Conservation (phyloP, 2,797 vertebrate species). For the Chaenodraco wilsoni region DNA sequence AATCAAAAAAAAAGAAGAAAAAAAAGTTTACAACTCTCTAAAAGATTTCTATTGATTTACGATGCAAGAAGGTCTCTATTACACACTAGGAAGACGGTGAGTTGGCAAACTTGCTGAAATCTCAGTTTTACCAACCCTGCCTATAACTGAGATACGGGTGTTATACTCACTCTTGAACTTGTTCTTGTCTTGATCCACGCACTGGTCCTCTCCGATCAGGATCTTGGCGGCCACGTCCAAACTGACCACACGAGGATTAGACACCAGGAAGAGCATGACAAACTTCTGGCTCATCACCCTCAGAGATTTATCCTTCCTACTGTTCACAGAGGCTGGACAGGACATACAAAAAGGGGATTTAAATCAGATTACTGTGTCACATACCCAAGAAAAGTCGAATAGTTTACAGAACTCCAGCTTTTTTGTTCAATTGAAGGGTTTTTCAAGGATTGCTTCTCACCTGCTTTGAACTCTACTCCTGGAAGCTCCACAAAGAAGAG, state of each 20-base stretch:
- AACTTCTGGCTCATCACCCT: conserved; percentile 99
- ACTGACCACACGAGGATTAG: conserved; percentile 90
- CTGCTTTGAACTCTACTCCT: conserved; percentile 92
- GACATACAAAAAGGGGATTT: not conserved
- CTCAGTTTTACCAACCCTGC: not conserved
- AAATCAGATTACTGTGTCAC: not conserved
- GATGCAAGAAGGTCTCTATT: not conserved
- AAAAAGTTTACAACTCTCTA: too few species aligned
- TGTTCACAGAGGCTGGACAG: conserved; percentile 89
- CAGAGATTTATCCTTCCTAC: conserved; percentile 96
- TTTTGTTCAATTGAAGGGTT: not conserved
- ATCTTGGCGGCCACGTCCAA: conserved; percentile 97
- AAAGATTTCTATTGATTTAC: not conserved
- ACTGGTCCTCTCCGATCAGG: conserved; percentile 94
- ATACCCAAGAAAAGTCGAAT: not conserved
- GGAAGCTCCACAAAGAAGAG: conserved; percentile 91
- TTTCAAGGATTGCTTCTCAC: conserved; percentile 74
- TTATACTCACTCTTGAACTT: conserved; percentile 97
- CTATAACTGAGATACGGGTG: not conserved
- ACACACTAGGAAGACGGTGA: not conserved
- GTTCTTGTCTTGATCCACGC: conserved; percentile 92
- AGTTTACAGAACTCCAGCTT: too few species aligned
- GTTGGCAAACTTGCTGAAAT: not conserved
- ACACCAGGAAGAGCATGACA: conserved; percentile 97
- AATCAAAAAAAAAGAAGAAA: too few species aligned